These are phyloP conservation scores for Merodon equestris DNA, from an alignment of 2,888 invertebrate species.

Conservation along the genomic window DNA sequence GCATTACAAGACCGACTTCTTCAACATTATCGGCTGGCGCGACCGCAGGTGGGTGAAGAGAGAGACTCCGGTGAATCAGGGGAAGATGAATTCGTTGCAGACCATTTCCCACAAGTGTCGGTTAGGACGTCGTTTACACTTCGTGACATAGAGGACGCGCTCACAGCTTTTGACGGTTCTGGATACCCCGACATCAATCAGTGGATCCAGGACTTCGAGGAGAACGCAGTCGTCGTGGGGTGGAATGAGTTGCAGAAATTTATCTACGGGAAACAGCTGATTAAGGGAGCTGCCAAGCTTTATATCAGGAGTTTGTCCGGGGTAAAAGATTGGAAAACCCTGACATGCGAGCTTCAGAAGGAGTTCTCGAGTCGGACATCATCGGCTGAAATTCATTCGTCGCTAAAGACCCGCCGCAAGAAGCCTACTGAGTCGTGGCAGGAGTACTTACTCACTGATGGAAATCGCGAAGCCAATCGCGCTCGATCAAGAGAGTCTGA, in stretches of 20 bases:
- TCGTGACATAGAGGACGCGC: constrained; percentile 7
- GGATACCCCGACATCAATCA: constrained; percentile 12
- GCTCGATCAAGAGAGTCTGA: constrained; percentile 49
- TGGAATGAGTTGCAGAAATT: constrained; percentile 16
- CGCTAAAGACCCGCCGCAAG: constrained; percentile 37
- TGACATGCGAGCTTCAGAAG: too few species aligned
- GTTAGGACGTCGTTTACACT: constrained; percentile 5
- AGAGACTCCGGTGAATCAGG: too few species aligned
- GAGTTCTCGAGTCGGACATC: constrained; percentile 20
- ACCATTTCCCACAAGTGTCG: too few species aligned
- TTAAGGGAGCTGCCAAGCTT: constrained; percentile 11
- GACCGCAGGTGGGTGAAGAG: too few species aligned
- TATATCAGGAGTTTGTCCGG: constrained; percentile 20
- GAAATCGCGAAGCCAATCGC: constrained; percentile 46
- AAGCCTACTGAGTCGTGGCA: constrained; percentile 28
- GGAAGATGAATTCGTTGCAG: too few species aligned
- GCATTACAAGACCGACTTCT: too few species aligned
- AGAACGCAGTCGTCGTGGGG: constrained; percentile 9
- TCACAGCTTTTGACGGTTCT: constrained; percentile 10
- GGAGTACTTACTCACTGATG: constrained; percentile 41
- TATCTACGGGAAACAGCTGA: constrained; percentile 14
- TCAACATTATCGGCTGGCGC: too few species aligned
- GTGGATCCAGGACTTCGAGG: constrained; percentile 20
- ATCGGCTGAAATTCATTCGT: constrained; percentile 38
- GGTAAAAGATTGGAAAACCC: constrained; percentile 5